Percentiles rank a stretch among this genome's conserved stretches.
These are phyloP conservation scores for Pteropus rufus DNA, from an alignment of 2,797 vertebrate species.

Conservation along the genomic window DNA sequence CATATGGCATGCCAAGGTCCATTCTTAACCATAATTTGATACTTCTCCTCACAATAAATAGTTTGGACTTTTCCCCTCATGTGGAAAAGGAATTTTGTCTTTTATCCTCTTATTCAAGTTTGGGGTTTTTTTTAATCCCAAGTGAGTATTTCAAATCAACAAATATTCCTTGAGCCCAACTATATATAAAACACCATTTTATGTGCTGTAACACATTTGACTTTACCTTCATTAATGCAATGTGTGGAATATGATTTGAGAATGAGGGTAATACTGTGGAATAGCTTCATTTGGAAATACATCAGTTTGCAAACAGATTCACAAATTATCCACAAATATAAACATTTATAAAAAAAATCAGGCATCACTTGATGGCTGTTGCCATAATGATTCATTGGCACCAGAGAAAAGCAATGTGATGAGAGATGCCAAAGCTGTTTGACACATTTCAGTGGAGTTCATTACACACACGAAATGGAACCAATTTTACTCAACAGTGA, in stretches of 20 bases:
- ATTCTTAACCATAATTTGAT: background rate
- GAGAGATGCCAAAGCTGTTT: slow-evolving; percentile 64
- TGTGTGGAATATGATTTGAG: slow-evolving; percentile 62
- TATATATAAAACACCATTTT: slow-evolving; percentile 30
- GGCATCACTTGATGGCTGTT: slow-evolving; percentile 58
- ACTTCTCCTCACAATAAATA: background rate
- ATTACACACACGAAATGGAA: slow-evolving; percentile 70
- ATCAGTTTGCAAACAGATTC: slow-evolving; percentile 74
- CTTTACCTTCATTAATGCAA: slow-evolving; percentile 70
- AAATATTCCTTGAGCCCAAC: slow-evolving; percentile 35
- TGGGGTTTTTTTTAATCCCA: background rate
- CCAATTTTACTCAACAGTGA: slow-evolving; percentile 80
- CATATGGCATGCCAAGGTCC: background rate
- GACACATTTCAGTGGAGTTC: slow-evolving; percentile 77
- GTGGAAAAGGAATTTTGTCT: background rate
- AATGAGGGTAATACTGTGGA: slow-evolving; percentile 53
- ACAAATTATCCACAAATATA: slow-evolving; percentile 74
- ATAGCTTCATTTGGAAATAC: slow-evolving; percentile 70
- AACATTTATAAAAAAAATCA: slow-evolving; percentile 71
- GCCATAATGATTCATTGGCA: slow-evolving; percentile 74
- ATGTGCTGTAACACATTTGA: slow-evolving; percentile 24
- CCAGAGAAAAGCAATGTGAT: slow-evolving; percentile 33
- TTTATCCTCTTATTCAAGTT: background rate
- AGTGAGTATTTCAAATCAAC: slow-evolving; percentile 28
- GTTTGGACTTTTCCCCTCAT: background rate